Percentiles rank a stretch among this genome's conserved stretches.
Conservation (phyloP, 2,113 vertebrate species). For the Bubo blakistoni region DNA sequence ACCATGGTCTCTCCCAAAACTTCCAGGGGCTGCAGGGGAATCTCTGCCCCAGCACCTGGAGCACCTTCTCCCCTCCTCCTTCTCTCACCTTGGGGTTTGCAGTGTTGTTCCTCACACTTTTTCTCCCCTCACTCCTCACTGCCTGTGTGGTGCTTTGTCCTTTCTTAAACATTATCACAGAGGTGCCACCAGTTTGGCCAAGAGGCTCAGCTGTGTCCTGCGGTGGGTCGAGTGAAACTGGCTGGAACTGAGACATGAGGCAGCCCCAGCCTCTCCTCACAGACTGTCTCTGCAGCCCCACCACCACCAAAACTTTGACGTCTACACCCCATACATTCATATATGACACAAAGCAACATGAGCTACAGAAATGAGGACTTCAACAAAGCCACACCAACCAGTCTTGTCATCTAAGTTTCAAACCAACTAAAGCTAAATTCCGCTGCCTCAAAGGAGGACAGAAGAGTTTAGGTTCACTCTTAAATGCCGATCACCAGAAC, state of each 20-base stretch:
- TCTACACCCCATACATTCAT: neutral
- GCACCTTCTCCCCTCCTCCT: neutral
- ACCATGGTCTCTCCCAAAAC: neutral
- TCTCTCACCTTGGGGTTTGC: neutral
- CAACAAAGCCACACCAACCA: neutral
- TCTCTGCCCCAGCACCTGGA: neutral
- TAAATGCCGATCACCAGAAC: neutral
- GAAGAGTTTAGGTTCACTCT: neutral
- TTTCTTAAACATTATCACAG: neutral
- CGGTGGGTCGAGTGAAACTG: accelerated
- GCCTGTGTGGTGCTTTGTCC: neutral
- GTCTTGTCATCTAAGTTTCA: neutral
- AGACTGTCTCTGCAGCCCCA: neutral
- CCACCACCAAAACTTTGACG: neutral
- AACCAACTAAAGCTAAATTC: neutral
- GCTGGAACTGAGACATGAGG: neutral
- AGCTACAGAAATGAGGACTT: neutral
- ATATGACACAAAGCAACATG: neutral
- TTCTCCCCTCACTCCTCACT: neutral
- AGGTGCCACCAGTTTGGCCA: neutral
- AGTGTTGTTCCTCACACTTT: neutral
- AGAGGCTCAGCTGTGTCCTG: neutral
- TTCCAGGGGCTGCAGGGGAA: neutral
- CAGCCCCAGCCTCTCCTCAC: neutral
- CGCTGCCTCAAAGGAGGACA: neutral